These are phyloP conservation scores for Lepidocyrtoides sp. DNA, from an alignment of 2,888 invertebrate species.

Conservation along the genomic window DNA sequence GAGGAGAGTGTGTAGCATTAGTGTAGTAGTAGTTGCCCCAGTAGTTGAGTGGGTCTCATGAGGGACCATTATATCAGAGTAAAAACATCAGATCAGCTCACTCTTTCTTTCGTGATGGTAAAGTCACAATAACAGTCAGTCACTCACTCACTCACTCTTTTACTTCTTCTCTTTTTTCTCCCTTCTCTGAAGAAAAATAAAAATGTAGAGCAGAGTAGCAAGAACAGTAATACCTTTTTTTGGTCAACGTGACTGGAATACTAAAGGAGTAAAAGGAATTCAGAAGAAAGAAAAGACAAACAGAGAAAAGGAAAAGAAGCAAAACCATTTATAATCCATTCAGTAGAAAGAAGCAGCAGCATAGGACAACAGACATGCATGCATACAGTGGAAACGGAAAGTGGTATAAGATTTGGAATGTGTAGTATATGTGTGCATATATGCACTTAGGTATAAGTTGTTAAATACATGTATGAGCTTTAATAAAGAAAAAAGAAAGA, in stretches of 20 bases:
- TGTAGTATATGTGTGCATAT: neutral
- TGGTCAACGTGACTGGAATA: constrained; percentile 74
- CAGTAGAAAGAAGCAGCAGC: neutral
- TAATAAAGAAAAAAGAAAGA: neutral
- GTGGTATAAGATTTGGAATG: neutral
- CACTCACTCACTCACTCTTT: neutral
- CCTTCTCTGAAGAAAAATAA: neutral
- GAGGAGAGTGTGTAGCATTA: neutral
- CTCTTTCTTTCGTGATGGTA: neutral
- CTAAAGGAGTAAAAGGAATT: neutral
- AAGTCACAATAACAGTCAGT: constrained; percentile 25
- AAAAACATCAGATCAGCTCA: constrained; percentile 30
- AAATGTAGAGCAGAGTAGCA: constrained; percentile 58
- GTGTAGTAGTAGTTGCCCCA: neutral
- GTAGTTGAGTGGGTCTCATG: constrained; percentile 28
- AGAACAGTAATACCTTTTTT: constrained; percentile 57
- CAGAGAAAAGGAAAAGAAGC: neutral
- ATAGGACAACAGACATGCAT: neutral
- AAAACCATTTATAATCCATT: constrained; percentile 71
- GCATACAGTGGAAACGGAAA: neutral
- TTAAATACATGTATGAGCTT: constrained; percentile 3
- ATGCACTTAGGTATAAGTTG: neutral
- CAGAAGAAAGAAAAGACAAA: neutral
- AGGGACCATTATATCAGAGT: constrained; percentile 28
- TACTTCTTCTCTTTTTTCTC: neutral